Evolutionary conservation across 2,797 vertebrate genomes (phyloP).

Genomic region (Spatula versicolor): DNA sequence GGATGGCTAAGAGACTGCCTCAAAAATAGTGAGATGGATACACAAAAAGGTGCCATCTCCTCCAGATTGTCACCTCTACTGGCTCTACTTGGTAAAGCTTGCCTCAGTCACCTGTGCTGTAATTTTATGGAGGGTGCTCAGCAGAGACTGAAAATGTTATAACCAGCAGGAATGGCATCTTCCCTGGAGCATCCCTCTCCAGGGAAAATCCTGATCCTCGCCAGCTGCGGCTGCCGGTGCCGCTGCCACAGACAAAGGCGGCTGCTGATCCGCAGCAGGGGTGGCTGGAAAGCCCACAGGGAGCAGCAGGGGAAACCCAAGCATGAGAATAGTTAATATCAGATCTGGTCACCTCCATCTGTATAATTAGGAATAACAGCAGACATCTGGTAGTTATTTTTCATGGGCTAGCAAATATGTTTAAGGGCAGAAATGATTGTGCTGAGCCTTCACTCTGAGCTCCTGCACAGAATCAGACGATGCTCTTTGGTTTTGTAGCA

Average conservation of each 20-base stretch:
- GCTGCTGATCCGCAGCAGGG: neutral
- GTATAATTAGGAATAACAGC: neutral
- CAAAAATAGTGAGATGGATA: neutral
- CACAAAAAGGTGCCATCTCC: neutral
- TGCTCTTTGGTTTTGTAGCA: neutral
- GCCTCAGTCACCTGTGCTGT: neutral
- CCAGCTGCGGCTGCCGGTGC: neutral
- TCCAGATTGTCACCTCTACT: neutral
- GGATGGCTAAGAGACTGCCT: neutral
- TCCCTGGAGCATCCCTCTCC: neutral
- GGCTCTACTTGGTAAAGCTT: neutral
- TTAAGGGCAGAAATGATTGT: neutral
- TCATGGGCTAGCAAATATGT: neutral
- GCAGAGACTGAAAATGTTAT: neutral
- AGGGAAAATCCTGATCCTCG: neutral
- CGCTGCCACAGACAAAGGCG: neutral
- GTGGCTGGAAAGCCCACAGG: neutral
- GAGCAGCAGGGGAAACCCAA: neutral
- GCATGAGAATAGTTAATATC: neutral
- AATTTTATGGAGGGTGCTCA: neutral
- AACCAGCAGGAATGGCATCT: neutral
- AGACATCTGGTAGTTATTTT: neutral
- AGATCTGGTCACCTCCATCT: neutral
- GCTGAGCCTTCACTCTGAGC: neutral
- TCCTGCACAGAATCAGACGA: neutral